Evolutionary conservation across 2,113 vertebrate genomes (phyloP), one percentile per base, ranked within the genome.

Genomic region (Taurulus bubalis): DNA sequence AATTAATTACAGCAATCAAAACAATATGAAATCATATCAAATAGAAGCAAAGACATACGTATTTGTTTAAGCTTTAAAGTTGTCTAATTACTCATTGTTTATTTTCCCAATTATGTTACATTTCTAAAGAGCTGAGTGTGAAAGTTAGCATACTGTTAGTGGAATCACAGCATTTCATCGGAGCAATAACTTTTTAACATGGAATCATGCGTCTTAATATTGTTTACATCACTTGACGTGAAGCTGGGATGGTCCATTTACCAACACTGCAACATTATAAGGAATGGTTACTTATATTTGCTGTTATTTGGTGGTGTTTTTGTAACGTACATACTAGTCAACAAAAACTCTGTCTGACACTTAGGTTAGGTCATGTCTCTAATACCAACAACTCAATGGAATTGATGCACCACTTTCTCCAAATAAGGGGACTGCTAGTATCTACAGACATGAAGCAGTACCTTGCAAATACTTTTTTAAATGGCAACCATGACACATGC

Each of bases 1-100:
- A 77, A 56, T 63, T 42, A 67, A 60, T 67, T 40, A 28, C 40
- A 34, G 26, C n/a, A 62, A 32, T 67, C 4, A 38, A 28, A 65
- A 24, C 28, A 49, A n/a, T 36, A 10, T 20, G 68, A 49, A 75
- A 55, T 75, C 18, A 49, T 40, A 38, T 30, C n/a, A 51, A 69
- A 11, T 9, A 9, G 5, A 6, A 28, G 24, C 34, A 28, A 4
- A 73, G 16, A 56, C 22, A 38, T 20, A 28, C 20, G 18, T 42
- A 36, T 32, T 38, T 18, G 10, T 45, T 53, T 47, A 15, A 60
- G 22, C 49, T 65, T 45, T 26, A 4, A 38, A 71, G 3, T 10
- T 49, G 45, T 12, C 6, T 49, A 30, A 28, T 58, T 65, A 6
- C 26, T 59, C 6, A 11, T 12, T 8, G 24, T 59, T 56, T 34